Evolutionary conservation across 2,113 vertebrate genomes (phyloP), one percentile per base, ranked within the genome.

Genomic region (Myocastor coypus): DNA sequence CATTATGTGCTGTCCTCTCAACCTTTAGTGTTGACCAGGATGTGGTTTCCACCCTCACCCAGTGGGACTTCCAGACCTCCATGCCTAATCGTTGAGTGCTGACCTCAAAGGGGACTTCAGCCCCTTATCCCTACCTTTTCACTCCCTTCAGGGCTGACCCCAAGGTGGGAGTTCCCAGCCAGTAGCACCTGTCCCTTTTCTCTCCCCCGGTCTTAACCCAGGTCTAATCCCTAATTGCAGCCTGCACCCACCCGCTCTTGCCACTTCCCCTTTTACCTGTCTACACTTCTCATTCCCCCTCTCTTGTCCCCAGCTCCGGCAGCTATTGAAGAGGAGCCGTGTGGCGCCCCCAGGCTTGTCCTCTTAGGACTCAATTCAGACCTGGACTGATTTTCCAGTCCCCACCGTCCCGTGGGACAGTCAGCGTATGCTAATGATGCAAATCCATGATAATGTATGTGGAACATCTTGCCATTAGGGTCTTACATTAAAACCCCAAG

Each of bases 311-410:
- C 92, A 99, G 99, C 99, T 99, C 55, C 99, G 99, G 97, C 97
- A 99, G 87, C 97, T 99, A 94, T 95, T 99, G 98, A 99, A 99
- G 98, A 99, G 98, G 97, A 98, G 99, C 92, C 99, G 98, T 8
- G 95, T 98, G 89, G 98, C 98, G 30, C 98, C 99, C 91, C 98
- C 98, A 52, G 89, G 97, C 68, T 89, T 98, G 97, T 98, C 99
- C 98, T 98, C 98, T 96, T 98, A 99, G 98, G 98, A 99, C 98
- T 97, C 94, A 97, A 98, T 61, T 98, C 87, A 94, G 90, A 98
- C 94, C 96, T 87, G 98, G 98, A 99, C 97, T 98, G 97, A 98
- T 99, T 98, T 98, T 97, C 94, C 97, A 98, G 97, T 98, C 98
- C 97, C 96, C 94, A 90, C 96, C 90, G 97, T 97, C 97, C 97